Evolutionary conservation across 2,113 vertebrate genomes (phyloP).

Genomic region (Dicentrarchus labrax): DNA sequence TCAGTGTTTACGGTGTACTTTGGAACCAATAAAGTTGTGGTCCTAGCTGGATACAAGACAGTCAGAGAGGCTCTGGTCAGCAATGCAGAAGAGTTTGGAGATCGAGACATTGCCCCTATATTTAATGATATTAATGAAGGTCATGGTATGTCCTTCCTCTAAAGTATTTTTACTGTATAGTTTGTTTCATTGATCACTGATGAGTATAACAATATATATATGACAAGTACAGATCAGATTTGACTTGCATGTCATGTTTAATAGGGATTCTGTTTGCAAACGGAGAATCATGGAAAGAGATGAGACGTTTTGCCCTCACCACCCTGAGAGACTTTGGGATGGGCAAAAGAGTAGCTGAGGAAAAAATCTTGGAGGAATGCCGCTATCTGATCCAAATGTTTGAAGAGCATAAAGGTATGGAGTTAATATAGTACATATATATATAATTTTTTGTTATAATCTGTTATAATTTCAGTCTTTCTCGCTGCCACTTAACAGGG

Average conservation of each 20-base stretch:
- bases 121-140: slow-evolving; percentile 75
- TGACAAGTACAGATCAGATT: not conserved
- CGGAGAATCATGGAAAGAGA: slow-evolving; percentile 78
- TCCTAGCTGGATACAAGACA: slow-evolving; percentile 86
- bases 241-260: not conserved
- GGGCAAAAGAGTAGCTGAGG: slow-evolving; percentile 72
- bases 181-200: not conserved
- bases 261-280: slow-evolving; percentile 74
- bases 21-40: slow-evolving; percentile 84
- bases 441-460: too few species aligned
- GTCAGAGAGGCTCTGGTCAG: slow-evolving; percentile 87
- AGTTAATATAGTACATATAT: not conserved
- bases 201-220: not conserved
- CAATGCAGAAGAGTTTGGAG: slow-evolving; percentile 86
- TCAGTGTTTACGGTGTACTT: slow-evolving; percentile 87
- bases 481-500: slow-evolving; percentile 52
- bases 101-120: slow-evolving; percentile 81
- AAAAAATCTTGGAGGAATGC: slow-evolving; percentile 77
- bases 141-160: slow-evolving; percentile 77
- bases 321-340: slow-evolving; percentile 82
- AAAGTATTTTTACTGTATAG: not conserved
- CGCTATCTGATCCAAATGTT: slow-evolving; percentile 56
- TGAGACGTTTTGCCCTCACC: slow-evolving; percentile 79
- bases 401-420: slow-evolving; percentile 55
- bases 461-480: too few species aligned